These are phyloP conservation scores for Caranx ignobilis DNA, from an alignment of 2,113 vertebrate genomes.

Conservation along the genomic window DNA sequence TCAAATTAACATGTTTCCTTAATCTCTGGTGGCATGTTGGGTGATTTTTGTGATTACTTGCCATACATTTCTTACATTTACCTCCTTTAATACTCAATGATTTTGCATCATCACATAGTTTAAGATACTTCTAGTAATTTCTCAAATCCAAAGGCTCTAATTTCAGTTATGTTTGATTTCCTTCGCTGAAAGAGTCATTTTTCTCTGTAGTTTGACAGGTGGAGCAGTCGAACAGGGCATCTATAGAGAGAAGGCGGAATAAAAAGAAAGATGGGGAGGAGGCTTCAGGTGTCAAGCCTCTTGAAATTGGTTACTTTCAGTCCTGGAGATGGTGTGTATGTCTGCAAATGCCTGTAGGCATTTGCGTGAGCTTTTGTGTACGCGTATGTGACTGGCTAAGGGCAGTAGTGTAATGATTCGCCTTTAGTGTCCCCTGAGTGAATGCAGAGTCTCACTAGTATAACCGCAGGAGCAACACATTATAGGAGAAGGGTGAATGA, in stretches of 20 bases:
- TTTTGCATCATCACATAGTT: constrained; percentile 1
- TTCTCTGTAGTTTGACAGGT: constrained; percentile 63
- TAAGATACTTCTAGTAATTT: neutral
- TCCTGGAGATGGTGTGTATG: constrained; percentile 33
- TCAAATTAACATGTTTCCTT: too few species aligned
- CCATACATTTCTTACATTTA: too few species aligned
- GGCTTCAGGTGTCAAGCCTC: constrained; percentile 69
- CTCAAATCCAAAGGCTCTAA: neutral
- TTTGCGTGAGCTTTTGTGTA: constrained; percentile 26
- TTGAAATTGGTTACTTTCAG: constrained; percentile 74
- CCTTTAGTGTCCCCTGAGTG: constrained; percentile 59
- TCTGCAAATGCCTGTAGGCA: constrained; percentile 4
- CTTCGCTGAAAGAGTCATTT: constrained; percentile 50
- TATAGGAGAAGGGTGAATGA: constrained; percentile 56
- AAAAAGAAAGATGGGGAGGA: constrained; percentile 30
- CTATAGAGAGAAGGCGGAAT: constrained; percentile 5
- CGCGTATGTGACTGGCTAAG: constrained; percentile 22
- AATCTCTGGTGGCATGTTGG: too few species aligned
- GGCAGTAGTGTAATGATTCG: constrained; percentile 40
- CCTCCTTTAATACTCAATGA: neutral
- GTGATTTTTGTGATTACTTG: too few species aligned
- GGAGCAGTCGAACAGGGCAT: constrained; percentile 50
- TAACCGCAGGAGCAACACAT: constrained; percentile 61
- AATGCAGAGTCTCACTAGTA: constrained; percentile 34
- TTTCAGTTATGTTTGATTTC: neutral